These are phyloP conservation scores for Philhelius pedissequus DNA, from an alignment of 2,888 invertebrate species.

Conservation along the genomic window DNA sequence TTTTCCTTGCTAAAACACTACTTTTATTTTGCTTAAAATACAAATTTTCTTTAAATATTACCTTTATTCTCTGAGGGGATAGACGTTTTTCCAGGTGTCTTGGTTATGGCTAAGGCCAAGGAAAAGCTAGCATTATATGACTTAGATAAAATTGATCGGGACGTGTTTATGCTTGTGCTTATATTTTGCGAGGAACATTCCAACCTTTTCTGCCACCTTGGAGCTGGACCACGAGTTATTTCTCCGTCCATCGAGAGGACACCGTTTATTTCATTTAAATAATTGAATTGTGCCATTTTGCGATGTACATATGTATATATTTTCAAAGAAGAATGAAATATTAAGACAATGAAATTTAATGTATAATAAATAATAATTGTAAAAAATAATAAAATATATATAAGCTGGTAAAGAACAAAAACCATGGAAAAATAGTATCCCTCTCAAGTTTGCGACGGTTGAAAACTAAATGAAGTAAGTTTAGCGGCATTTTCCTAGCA, in stretches of 20 bases:
- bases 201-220: slow-evolving; percentile 86
- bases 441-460: too few relatives aligned
- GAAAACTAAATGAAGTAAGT: too few relatives aligned
- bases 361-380: too few relatives aligned
- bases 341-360: too few relatives aligned
- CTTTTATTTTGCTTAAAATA: slow-evolving; percentile 25
- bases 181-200: slow-evolving; percentile 80
- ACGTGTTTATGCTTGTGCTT: slow-evolving; percentile 83
- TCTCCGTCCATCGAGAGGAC: slow-evolving; percentile 89
- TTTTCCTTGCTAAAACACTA: slow-evolving; percentile 80
- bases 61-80: slow-evolving; percentile 74
- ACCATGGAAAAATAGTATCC: too few relatives aligned
- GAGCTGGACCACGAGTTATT: slow-evolving; percentile 87
- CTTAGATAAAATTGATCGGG: slow-evolving; percentile 79
- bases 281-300: slow-evolving; percentile 88
- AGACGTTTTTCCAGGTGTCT: slow-evolving; percentile 78
- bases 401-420: too few relatives aligned
- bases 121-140: too few relatives aligned
- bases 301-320: too few relatives aligned
- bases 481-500: too few relatives aligned
- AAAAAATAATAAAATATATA: too few relatives aligned
- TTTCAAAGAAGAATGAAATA: too few relatives aligned
- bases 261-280: slow-evolving; percentile 89
- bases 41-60: not conserved
- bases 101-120: slow-evolving; percentile 80